phyloP scores from a whole-genome alignment of 1,140 invertebrate species.

The Bombus terrestris region DNA sequence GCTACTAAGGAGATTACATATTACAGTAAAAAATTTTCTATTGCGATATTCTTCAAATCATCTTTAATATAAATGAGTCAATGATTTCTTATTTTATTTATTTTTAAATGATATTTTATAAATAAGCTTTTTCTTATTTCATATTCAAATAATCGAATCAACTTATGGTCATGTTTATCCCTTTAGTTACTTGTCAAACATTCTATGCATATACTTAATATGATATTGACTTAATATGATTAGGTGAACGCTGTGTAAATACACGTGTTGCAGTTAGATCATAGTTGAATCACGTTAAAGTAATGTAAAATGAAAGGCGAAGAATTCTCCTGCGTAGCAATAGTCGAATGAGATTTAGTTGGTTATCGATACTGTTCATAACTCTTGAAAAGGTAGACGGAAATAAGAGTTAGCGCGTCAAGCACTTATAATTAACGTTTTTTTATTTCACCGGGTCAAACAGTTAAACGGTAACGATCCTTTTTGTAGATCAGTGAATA shows the following conservation, averaged over 20 bases:
- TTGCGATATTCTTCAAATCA: too few species aligned
- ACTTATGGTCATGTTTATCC: too few species aligned
- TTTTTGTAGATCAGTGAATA: slow-evolving; percentile 22
- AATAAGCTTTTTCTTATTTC: background rate
- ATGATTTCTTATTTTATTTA: background rate
- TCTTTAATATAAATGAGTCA: too few species aligned
- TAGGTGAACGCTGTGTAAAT: background rate
- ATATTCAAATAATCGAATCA: background rate
- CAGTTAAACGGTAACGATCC: slow-evolving; percentile 10
- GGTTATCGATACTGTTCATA: background rate
- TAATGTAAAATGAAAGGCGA: slow-evolving; percentile 17
- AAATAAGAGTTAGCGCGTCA: slow-evolving; percentile 5
- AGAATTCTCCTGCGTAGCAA: background rate
- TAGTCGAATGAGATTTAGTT: background rate
- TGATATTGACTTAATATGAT: background rate
- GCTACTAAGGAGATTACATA: too few species aligned
- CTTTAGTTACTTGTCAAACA: background rate
- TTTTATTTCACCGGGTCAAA: background rate
- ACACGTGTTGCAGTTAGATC: background rate
- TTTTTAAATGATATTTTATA: background rate
- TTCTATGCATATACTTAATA: background rate
- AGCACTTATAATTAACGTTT: background rate
- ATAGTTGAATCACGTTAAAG: slow-evolving; percentile 23
- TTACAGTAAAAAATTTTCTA: too few species aligned
- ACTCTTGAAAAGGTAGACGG: background rate